Evolutionary conservation across 2,888 invertebrate species (phyloP).

Genomic region (Periphyllus acericola): DNA sequence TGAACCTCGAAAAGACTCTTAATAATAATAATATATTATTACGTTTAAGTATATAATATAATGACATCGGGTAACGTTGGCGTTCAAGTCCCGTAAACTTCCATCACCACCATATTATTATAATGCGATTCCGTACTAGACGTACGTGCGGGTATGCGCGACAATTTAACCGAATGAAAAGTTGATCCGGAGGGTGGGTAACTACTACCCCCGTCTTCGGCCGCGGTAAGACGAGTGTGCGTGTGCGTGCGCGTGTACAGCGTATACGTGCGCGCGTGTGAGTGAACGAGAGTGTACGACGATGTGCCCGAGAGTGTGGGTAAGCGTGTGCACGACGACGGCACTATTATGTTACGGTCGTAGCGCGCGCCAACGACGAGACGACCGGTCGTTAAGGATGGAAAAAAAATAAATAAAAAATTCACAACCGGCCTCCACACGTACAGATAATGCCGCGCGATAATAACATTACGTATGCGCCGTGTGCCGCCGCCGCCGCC

Average conservation of each 20-base stretch:
- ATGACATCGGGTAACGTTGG: too few species aligned
- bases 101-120: too few species aligned
- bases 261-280: neutral
- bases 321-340: neutral
- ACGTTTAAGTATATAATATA: too few species aligned
- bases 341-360: neutral
- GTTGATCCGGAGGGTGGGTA: too few species aligned
- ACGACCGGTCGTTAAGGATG: slow-evolving; percentile 7
- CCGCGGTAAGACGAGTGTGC: too few species aligned
- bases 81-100: too few species aligned
- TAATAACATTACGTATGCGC: slow-evolving; percentile 45
- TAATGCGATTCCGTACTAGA: too few species aligned
- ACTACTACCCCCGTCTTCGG: too few species aligned
- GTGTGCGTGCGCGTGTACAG: neutral
- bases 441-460: slow-evolving; percentile 51
- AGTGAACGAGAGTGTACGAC: neutral
- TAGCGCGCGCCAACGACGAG: slow-evolving; percentile 6
- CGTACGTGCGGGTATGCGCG: too few species aligned
- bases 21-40: too few species aligned
- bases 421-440: slow-evolving; percentile 30
- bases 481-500: neutral
- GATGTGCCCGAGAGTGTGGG: neutral
- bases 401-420: neutral
- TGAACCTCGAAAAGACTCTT: too few species aligned
- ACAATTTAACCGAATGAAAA: too few species aligned